Base-by-base conservation (phyloP, 2,113 vertebrate genomes). In the Corvus hawaiiensis region DNA sequence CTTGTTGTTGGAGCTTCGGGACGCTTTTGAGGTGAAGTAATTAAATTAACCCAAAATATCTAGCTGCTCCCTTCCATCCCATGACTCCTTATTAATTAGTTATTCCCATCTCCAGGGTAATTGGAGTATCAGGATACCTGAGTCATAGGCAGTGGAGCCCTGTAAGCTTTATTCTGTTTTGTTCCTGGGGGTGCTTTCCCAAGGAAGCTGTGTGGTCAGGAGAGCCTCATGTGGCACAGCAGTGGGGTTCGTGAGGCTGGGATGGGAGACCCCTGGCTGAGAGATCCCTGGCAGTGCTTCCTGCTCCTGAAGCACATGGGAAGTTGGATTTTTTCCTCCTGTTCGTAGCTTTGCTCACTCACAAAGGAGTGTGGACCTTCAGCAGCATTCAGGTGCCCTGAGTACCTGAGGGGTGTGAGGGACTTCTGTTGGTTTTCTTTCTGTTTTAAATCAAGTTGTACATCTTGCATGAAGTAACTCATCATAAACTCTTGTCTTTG, bases 81-180 rank as follows among this genome's bases (percentile, higher is more conserved):
- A 3, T 14, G 51, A 49, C 87, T 90, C 59, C 55, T 44, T 80
- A 14, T 94, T 95, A 96, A 95, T 94, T 88, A 87, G 72, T 56
- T 66, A 14, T n/a, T 91, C 27, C 52, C 33, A 27, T 85, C 87
- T 83, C 79, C 12, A 6, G 44, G 46, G 82, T 35, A 10, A 21
- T 23, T 32, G 90, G 64, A 63, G 15, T n/a, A 23, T 52, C 52
- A 43, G 82, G 71, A 41, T 89, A 46, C 69, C 39, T 22, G 43
- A 63, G 37, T 67, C 2, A 1, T 3, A 18, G 30, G 48, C 21
- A 52, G 11, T 35, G 10, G 16, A 14, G n/a, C 68, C 74, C 58
- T 87, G 8, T 18, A 17, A 62, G 84, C 39, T 93, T 61, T 68
- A 41, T 51, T 62, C 75, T 48, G 23, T 15, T 71, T n/a, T 11